These are phyloP conservation scores for Pheosia gnoma DNA, from an alignment of 2,888 invertebrate species.

Conservation along the genomic window DNA sequence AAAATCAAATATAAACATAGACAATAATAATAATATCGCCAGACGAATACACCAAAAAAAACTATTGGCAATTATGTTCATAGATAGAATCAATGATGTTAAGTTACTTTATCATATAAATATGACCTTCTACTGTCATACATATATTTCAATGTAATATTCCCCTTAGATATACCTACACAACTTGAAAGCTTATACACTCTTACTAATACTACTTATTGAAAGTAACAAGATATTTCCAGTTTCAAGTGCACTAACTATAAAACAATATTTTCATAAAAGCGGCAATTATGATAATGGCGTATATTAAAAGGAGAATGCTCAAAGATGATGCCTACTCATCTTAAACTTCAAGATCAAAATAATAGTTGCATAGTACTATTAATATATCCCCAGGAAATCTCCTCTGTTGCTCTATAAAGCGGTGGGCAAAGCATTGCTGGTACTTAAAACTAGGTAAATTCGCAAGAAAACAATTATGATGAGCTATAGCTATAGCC, in stretches of 20 bases:
- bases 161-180: background rate
- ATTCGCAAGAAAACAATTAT: background rate
- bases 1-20: no score
- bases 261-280: slow-evolving; percentile 39
- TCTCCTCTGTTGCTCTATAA: slow-evolving; percentile 20
- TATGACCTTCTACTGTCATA: no score
- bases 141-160: no score
- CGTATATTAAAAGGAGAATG: background rate
- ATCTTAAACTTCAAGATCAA: no score
- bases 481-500: no score
- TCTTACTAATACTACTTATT: background rate
- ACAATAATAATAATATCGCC: no score
- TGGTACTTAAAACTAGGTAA: slow-evolving; percentile 31
- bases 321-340: no score
- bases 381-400: background rate
- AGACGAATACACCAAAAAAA: no score
- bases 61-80: no score
- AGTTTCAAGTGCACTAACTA: background rate
- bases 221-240: background rate
- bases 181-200: background rate
- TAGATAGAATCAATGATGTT: no score
- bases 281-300: slow-evolving; percentile 30
- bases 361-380: no score
- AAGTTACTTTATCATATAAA: no score
- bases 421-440: slow-evolving; percentile 46